Base-by-base conservation (phyloP, 1,140 invertebrate species). In the Leptinotarsa lineolata region DNA sequence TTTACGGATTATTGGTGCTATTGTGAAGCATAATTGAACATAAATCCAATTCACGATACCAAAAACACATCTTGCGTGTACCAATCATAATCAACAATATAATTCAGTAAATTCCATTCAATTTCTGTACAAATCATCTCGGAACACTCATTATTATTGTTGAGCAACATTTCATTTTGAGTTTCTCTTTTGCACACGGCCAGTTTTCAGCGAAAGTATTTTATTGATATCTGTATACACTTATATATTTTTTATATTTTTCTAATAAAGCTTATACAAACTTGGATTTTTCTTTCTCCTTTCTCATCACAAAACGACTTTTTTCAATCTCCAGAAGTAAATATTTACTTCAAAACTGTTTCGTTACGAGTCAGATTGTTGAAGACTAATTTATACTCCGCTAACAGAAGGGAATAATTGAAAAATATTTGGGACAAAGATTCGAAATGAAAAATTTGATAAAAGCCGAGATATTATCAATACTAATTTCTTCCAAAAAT, bases 191-290 rank as follows among this genome's bases (percentile, higher is more conserved):
- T 54, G 4, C 4, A 54, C 16, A 54, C 1, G 48, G 48, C 48
- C 48, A 54, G 48, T 54, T 54, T 54, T 54, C 48, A 54, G n/a
- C 48, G 16, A 18, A 54, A 54, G 15, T 54, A 18, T 54, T 54
- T 54, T 16, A n/a, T 54, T 54, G 15, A 54, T 54, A 18, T 54
- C 48, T 54, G n/a, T 54, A 54, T 54, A 16, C n/a, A 54, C 8
- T 54, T 54, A 54, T 54, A 54, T 54, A 54, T 16, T 54, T 54
- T 46, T 54, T 54, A 54, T 54, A 54, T 54, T 54, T 54, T 54
- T 54, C 48, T 54, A 54, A 54, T 54, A 54, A 54, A 54, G 48
- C 48, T 54, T 54, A 18, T 54, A 54, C 48, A 54, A 54, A 54
- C 48, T 54, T 16, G 6, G n/a, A 18, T n/a, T 4, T 54, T 54